Evolutionary conservation across 2,888 invertebrate genomes (phyloP).

Genomic region (Perithous albicinctus): DNA sequence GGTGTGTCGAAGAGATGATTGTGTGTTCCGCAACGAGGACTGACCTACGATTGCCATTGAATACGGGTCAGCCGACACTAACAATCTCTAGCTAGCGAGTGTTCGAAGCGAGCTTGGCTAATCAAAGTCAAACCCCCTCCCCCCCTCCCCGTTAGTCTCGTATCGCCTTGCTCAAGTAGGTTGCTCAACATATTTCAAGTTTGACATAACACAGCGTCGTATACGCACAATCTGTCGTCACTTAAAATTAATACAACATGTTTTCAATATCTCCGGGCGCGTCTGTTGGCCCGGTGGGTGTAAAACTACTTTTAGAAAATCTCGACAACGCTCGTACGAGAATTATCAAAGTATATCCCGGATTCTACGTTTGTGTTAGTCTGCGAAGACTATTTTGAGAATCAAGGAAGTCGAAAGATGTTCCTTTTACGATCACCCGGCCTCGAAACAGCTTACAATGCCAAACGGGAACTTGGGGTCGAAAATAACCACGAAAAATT

Average conservation of each 20-base stretch:
- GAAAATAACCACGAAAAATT: not conserved
- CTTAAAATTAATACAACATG: conserved; percentile 29
- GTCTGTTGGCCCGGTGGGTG: conserved; percentile 45
- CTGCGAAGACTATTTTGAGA: conserved; percentile 49
- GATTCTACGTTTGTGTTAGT: not conserved
- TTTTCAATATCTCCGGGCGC: conserved; percentile 2
- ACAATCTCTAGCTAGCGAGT: conserved; percentile 21
- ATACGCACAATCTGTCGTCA: not conserved
- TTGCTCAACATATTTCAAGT: conserved; percentile 27
- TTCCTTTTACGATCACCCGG: conserved; percentile 47
- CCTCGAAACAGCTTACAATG: conserved; percentile 40
- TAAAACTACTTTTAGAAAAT: conserved; percentile 55
- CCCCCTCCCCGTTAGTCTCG: conserved; percentile 14
- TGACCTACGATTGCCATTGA: conserved; percentile 55
- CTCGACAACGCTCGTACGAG: not conserved
- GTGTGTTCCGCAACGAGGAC: conserved; percentile 35
- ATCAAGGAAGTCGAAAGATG: conserved; percentile 45
- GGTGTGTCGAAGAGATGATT: conserved; percentile 11
- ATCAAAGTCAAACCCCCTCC: too few species aligned
- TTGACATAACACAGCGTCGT: not conserved
- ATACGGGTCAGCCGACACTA: conserved; percentile 40
- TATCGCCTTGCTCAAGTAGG: conserved; percentile 40
- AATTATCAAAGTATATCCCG: not conserved
- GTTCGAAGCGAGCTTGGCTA: conserved; percentile 33
- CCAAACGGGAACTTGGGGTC: conserved; percentile 7